Conservation (phyloP, 2,797 vertebrate genomes). For the Gymnoscopelus microlampas region DNA sequence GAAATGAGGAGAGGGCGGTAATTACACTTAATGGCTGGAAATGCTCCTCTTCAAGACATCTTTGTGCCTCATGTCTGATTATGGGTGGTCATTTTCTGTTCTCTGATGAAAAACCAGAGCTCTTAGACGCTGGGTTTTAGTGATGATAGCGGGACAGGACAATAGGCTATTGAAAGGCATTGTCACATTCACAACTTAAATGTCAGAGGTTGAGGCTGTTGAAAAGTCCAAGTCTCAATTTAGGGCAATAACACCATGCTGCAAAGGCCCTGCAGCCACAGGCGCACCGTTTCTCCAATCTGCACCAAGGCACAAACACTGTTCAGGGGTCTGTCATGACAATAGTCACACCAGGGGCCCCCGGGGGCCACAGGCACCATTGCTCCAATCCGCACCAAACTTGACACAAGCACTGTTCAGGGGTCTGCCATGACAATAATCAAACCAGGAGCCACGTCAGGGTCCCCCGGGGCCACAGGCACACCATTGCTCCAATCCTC, state of each 20-base stretch:
- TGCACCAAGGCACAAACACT: no score
- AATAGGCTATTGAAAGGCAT: slow-evolving; percentile 81
- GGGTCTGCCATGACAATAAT: no score
- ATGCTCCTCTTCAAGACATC: slow-evolving; percentile 80
- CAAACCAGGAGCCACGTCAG: no score
- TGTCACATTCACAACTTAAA: slow-evolving; percentile 71
- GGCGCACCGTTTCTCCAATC: no score
- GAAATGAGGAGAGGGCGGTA: slow-evolving; percentile 65
- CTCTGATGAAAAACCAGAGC: slow-evolving; percentile 73
- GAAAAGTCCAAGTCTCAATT: slow-evolving; percentile 59
- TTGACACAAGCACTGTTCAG: no score
- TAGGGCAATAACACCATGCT: slow-evolving; percentile 33
- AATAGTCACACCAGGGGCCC: no score
- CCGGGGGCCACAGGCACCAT: no score
- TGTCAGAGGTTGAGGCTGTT: slow-evolving; percentile 62
- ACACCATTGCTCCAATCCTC: no score
- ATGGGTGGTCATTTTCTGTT: slow-evolving; percentile 80
- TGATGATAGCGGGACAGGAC: slow-evolving; percentile 81
- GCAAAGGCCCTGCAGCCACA: neutral
- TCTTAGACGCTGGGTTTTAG: slow-evolving; percentile 66
- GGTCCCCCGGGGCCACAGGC: no score
- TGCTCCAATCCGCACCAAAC: no score
- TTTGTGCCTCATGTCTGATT: slow-evolving; percentile 77
- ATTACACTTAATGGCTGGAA: slow-evolving; percentile 82
- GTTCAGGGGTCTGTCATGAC: no score